Evolutionary conservation across 2,888 invertebrate genomes (phyloP), one percentile per base, ranked within the genome.

Genomic region (Cryptocephalus primarius): DNA sequence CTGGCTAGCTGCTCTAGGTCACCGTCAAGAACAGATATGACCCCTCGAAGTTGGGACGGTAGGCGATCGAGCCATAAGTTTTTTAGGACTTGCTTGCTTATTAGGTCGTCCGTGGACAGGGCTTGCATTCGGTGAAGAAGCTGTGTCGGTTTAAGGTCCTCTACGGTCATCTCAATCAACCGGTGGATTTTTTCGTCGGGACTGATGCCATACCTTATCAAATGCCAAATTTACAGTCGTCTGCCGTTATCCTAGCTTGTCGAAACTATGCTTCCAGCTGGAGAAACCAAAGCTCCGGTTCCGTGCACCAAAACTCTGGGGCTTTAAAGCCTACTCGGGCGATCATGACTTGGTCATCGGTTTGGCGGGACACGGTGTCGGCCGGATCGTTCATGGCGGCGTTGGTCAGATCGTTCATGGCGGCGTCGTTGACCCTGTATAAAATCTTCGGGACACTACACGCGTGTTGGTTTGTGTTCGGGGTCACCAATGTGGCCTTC

Each of bases 1-100:
- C 13, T 43, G 8, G 34, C 43, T 6, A 38, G 43, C 10, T 36
- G 14, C 11, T 43, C 43, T 10, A 43, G 8, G 33, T 43, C 38
- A 32, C 33, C 43, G 12, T 34, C 43, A 2, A 43, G 43, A 1
- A 43, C n/a, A 10, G 43, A 33, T 32, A 43, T 8, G 12, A 43
- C 43, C n/a, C 43, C 36, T 42, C 42, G 43, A 11, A 33, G 13
- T 36, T 39, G 36, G 32, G 36, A 12, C 4, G 43, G 43, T 43
- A 43, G 14, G 43, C 43, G 43, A 8, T 33, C n/a, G 9, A 43
- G 36, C 36, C 43, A 43, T 10, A 43, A 6, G 36, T 36, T 36
- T 36, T 12, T 36, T 4, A 36, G 36, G 3, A 36, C 36, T 12
- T 36, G 36, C 3, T 2, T 6, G 6, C 12, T 36, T 36, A 36